These are phyloP conservation scores for Lordiphosa andalusiaca DNA, from an alignment of 2,888 invertebrate species.

Conservation along the genomic window DNA sequence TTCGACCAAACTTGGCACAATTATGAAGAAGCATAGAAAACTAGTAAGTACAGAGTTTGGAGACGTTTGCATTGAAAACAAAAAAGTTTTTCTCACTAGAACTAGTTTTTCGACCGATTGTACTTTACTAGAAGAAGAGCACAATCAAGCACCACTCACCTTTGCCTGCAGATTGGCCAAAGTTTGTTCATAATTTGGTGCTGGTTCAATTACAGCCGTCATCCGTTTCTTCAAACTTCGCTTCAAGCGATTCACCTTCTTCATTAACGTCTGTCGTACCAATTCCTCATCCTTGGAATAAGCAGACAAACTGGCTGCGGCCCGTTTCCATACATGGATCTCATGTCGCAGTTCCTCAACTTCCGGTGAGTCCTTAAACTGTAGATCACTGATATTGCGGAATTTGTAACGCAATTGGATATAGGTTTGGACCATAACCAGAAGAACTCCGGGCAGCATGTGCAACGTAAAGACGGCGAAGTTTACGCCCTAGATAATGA, in stretches of 20 bases:
- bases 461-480: constrained; percentile 91
- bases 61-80: no score
- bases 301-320: constrained; percentile 88
- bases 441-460: constrained; percentile 88
- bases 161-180: constrained; percentile 83
- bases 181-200: constrained; percentile 84
- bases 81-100: no score
- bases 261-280: constrained; percentile 88
- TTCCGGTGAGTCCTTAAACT: constrained; percentile 88
- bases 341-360: constrained; percentile 88
- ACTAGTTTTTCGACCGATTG: no score
- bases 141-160: no score
- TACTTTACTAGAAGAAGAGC: no score
- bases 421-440: constrained; percentile 87
- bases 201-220: constrained; percentile 81
- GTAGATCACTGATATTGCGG: constrained; percentile 86
- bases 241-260: constrained; percentile 87
- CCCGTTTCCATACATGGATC: constrained; percentile 91
- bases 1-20: no score
- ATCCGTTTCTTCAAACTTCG: constrained; percentile 83
- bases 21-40: no score
- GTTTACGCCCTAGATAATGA: constrained; percentile 86
- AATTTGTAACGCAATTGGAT: constrained; percentile 87
- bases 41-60: no score
- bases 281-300: constrained; percentile 92